A percentile compares a stretch with the other conserved stretches of the same genome.
These are phyloP conservation scores for Labeo calbasu DNA, from an alignment of 2,797 vertebrate species.

Conservation along the genomic window DNA sequence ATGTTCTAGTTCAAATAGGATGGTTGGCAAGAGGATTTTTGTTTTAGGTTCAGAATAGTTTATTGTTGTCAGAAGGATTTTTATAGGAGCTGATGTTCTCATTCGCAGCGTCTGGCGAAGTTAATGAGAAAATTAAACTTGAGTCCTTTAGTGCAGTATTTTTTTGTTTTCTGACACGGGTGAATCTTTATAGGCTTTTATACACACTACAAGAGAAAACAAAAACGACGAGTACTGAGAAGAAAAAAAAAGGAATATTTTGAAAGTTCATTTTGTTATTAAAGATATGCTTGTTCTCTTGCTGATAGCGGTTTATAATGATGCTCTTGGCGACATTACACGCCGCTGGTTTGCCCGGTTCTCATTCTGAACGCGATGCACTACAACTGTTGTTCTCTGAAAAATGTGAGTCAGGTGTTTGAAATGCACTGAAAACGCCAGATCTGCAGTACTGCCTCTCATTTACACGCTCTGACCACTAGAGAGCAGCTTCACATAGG, in stretches of 20 bases:
- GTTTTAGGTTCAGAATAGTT: conserved; percentile 24
- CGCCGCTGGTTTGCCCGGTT: conserved; percentile 33
- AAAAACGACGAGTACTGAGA: neutral
- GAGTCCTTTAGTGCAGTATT: conserved; percentile 39
- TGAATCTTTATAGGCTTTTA: conserved; percentile 45
- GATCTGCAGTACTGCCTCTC: conserved; percentile 43
- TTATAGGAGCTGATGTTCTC: conserved; percentile 18
- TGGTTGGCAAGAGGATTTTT: neutral
- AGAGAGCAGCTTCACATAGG: conserved; percentile 12
- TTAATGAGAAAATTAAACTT: neutral
- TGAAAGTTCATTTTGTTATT: conserved; percentile 18
- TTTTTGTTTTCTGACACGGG: conserved; percentile 24
- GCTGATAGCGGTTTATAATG: neutral
- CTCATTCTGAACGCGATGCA: conserved; percentile 33
- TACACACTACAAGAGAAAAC: conserved; percentile 20
- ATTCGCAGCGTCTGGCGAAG: conserved; percentile 3
- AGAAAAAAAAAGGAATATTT: conserved; percentile 23
- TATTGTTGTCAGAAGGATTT: conserved; percentile 33
- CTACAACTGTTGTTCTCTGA: conserved; percentile 42
- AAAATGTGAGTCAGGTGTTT: conserved; percentile 42
- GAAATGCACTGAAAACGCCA: conserved; percentile 53
- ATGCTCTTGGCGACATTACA: conserved; percentile 32
- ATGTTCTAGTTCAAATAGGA: conserved; percentile 14
- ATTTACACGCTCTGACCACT: conserved; percentile 33
- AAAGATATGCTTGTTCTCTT: neutral